These are phyloP conservation scores for Agrochola litura DNA, from an alignment of 2,888 invertebrate species.

Conservation along the genomic window DNA sequence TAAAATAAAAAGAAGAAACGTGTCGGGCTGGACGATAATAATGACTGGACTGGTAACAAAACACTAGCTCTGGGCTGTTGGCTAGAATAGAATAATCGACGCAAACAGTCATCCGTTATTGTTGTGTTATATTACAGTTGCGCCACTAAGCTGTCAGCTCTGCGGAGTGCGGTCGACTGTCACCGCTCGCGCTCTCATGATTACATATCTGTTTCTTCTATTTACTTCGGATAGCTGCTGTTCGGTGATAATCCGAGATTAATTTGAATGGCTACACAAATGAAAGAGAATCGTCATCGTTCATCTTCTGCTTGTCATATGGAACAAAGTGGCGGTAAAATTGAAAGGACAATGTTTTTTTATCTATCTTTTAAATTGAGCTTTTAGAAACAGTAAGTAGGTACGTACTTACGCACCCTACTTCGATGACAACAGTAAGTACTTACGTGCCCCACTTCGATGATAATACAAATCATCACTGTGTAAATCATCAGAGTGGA, in stretches of 20 bases:
- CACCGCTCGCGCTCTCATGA: too few relatives aligned
- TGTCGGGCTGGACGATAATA: background rate
- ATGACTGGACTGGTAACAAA: background rate
- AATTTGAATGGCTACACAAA: conserved; percentile 5
- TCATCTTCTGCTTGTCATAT: conserved; percentile 13
- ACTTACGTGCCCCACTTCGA: background rate
- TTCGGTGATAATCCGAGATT: background rate
- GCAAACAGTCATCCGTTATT: background rate
- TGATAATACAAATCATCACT: background rate
- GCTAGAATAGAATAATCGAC: background rate
- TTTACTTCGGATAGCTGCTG: background rate
- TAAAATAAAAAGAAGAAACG: background rate
- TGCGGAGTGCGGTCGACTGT: background rate
- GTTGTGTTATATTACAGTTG: background rate
- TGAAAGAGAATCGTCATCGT: conserved; percentile 31
- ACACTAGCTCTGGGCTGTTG: too few relatives aligned
- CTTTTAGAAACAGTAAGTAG: background rate
- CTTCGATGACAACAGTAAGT: too few relatives aligned
- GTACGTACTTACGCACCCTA: background rate
- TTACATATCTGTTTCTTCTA: too few relatives aligned
- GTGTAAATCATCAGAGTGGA: background rate
- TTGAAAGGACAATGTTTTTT: conserved; percentile 12
- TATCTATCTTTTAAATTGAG: background rate
- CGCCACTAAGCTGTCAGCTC: background rate
- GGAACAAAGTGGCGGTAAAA: conserved; percentile 10